These are phyloP conservation scores for Pseudococcus longispinus DNA, from an alignment of 2,888 invertebrate genomes.

Conservation along the genomic window DNA sequence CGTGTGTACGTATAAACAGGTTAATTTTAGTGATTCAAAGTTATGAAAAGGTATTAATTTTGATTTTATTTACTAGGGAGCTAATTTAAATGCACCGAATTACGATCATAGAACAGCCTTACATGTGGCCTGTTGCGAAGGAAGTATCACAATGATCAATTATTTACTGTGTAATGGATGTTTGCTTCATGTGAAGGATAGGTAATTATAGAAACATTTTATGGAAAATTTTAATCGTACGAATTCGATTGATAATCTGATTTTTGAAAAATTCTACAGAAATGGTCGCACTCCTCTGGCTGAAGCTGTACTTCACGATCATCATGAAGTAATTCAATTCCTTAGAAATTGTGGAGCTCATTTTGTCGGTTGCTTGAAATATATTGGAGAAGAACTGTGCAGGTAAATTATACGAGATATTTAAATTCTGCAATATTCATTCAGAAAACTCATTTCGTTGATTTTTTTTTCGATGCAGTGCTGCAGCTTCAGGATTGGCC, in stretches of 20 bases:
- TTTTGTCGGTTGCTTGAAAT: constrained; percentile 67
- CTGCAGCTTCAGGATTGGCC: constrained; percentile 70
- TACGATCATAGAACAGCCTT: constrained; percentile 80
- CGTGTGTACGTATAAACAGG: constrained; percentile 62
- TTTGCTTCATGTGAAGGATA: constrained; percentile 80
- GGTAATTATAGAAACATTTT: constrained; percentile 61
- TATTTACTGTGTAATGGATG: constrained; percentile 80
- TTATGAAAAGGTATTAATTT: background rate
- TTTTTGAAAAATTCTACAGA: constrained; percentile 61
- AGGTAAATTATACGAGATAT: constrained; percentile 62
- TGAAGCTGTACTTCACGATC: constrained; percentile 73
- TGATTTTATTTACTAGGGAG: constrained; percentile 66
- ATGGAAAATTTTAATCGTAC: background rate
- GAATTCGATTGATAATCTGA: background rate
- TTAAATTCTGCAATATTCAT: too few species aligned
- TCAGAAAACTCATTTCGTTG: too few species aligned
- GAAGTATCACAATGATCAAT: constrained; percentile 73
- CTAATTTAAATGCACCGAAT: constrained; percentile 76
- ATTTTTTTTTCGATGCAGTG: constrained; percentile 62
- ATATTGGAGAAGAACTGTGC: constrained; percentile 73
- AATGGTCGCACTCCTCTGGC: constrained; percentile 75
- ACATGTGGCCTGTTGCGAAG: constrained; percentile 79
- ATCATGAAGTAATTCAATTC: constrained; percentile 70
- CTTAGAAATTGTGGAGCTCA: constrained; percentile 80
- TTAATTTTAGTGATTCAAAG: too few species aligned